Conservation (phyloP, 2,797 vertebrate species). For the Numenius phaeopus region DNA sequence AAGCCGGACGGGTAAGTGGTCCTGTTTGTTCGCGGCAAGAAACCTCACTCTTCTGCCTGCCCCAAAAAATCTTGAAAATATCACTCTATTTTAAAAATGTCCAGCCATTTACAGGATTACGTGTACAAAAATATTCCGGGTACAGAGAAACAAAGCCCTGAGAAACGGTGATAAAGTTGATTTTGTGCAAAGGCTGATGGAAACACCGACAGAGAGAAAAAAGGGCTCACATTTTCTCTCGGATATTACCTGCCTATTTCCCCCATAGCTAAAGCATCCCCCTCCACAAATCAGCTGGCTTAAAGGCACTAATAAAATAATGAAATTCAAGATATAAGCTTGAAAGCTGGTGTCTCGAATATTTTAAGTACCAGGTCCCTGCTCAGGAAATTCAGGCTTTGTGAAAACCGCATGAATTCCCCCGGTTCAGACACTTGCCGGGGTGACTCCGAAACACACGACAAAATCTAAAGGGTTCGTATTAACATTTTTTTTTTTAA, state of each 20-base stretch:
- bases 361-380: neutral
- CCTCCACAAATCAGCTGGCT: neutral
- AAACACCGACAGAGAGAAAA: no score
- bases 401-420: neutral
- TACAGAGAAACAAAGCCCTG: neutral
- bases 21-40: fast-evolving
- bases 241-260: fast-evolving
- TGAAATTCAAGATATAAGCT: neutral
- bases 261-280: fast-evolving
- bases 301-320: neutral
- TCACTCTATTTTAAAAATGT: fast-evolving
- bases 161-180: fast-evolving
- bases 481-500: neutral
- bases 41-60: neutral
- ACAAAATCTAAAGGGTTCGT: neutral
- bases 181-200: fast-evolving
- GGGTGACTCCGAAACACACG: neutral
- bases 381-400: neutral
- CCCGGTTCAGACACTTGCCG: neutral
- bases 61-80: neutral
- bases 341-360: neutral
- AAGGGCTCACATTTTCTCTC: fast-evolving
- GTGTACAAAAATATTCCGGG: neutral
- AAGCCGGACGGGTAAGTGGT: fast-evolving
- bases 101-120: fast-evolving